phyloP scores from a whole-genome alignment of 2,888 invertebrate genomes.

The Lissocephala sabroskyi region DNA sequence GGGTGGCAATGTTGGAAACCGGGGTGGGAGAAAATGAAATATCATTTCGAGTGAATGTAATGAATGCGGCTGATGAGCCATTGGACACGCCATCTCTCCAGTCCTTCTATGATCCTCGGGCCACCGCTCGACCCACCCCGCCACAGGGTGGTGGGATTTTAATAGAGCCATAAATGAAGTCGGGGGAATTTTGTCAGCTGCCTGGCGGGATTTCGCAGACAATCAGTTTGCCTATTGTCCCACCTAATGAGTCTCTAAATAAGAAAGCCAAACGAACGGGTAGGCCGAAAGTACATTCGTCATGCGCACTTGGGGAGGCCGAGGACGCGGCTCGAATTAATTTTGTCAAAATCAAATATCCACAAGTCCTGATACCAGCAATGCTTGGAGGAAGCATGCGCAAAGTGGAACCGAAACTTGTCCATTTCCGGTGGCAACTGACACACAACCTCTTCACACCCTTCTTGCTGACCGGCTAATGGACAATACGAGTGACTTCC shows the following conservation, averaged over 20 bases:
- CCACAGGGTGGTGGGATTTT: constrained; percentile 21
- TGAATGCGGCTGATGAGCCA: neutral
- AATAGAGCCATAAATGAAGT: constrained; percentile 58
- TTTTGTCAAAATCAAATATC: constrained; percentile 54
- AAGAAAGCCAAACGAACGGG: no score
- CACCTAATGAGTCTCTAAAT: constrained; percentile 57
- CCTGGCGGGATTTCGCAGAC: constrained; percentile 40
- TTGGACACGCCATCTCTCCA: constrained; percentile 54
- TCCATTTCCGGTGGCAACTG: constrained; percentile 37
- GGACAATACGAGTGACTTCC: constrained; percentile 11
- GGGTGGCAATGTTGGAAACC: neutral
- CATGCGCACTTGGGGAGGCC: no score
- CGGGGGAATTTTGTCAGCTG: constrained; percentile 47
- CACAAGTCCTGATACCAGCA: constrained; percentile 47
- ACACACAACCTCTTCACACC: constrained; percentile 49
- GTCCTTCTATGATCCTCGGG: neutral
- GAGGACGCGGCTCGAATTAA: no score
- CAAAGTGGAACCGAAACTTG: constrained; percentile 15
- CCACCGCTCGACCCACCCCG: constrained; percentile 16
- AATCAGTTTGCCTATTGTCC: constrained; percentile 42
- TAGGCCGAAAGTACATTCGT: no score
- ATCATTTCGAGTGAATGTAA: neutral
- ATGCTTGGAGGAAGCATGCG: constrained; percentile 10
- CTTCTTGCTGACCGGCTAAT: constrained; percentile 58
- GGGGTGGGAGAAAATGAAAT: neutral